phyloP scores from a whole-genome alignment of 1,140 invertebrate genomes.

The Delia radicum region DNA sequence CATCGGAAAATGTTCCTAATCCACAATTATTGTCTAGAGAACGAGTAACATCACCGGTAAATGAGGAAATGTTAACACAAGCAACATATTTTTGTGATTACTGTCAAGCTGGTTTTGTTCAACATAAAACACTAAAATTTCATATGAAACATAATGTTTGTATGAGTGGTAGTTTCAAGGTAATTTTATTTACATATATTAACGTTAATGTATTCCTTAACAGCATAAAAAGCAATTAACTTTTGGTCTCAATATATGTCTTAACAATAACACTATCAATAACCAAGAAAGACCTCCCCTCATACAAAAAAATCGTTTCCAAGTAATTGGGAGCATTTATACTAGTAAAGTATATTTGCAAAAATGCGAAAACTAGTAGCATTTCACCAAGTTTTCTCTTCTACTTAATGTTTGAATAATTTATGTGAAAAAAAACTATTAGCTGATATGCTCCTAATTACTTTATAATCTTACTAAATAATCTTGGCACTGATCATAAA shows the following conservation, averaged over 20 bases:
- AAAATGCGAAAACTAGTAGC: too few species aligned
- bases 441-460: too few species aligned
- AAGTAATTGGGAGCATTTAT: too few species aligned
- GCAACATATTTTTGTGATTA: constrained; percentile 39
- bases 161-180: constrained; percentile 41
- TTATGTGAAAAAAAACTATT: too few species aligned
- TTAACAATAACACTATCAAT: too few species aligned
- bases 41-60: neutral
- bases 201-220: neutral
- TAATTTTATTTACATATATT: neutral
- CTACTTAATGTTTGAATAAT: too few species aligned
- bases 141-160: constrained; percentile 36
- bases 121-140: constrained; percentile 38
- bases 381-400: too few species aligned
- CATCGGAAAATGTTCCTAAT: neutral
- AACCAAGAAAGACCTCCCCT: too few species aligned
- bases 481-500: too few species aligned
- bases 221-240: neutral
- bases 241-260: neutral
- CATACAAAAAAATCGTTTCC: too few species aligned
- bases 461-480: too few species aligned
- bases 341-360: too few species aligned
- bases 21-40: neutral
- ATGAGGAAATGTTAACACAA: neutral
- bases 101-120: constrained; percentile 47